phyloP scores from a whole-genome alignment of 1,140 invertebrate genomes.

The Lordiphosa stackelbergi region DNA sequence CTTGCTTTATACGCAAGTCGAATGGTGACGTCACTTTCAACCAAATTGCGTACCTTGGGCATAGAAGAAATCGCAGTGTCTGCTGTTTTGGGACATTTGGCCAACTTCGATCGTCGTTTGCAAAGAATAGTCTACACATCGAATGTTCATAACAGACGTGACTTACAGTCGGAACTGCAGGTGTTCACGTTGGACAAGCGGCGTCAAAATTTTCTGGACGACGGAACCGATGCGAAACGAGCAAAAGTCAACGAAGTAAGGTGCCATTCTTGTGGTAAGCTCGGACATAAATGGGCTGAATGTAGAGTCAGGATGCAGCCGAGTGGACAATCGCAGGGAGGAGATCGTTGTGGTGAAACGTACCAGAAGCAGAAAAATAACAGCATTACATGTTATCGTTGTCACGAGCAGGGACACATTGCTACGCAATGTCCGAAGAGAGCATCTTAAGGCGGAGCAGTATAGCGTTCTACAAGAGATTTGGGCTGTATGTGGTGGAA shows the following conservation, averaged over 20 bases:
- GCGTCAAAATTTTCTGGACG: background rate
- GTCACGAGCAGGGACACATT: conserved; percentile 6
- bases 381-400: conserved; percentile 5
- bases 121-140: conserved; percentile 4
- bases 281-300: conserved; percentile 2
- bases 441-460: background rate
- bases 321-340: too few relatives aligned
- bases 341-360: too few relatives aligned
- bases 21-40: background rate
- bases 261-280: background rate
- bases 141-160: conserved; percentile 1
- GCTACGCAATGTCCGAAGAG: conserved; percentile 8
- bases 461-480: conserved; percentile 8
- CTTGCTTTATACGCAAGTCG: conserved; percentile 1
- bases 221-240: background rate
- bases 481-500: too few relatives aligned
- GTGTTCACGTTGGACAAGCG: background rate
- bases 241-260: background rate
- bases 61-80: background rate
- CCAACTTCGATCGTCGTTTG: conserved; percentile 9
- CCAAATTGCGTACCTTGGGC: conserved; percentile 1
- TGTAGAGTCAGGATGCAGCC: too few relatives aligned
- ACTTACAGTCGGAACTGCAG: conserved; percentile 1
- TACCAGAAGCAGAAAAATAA: too few relatives aligned
- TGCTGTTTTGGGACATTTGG: conserved; percentile 1